These are phyloP conservation scores for Caranx melampygus DNA, from an alignment of 2,113 vertebrate genomes.

Conservation along the genomic window DNA sequence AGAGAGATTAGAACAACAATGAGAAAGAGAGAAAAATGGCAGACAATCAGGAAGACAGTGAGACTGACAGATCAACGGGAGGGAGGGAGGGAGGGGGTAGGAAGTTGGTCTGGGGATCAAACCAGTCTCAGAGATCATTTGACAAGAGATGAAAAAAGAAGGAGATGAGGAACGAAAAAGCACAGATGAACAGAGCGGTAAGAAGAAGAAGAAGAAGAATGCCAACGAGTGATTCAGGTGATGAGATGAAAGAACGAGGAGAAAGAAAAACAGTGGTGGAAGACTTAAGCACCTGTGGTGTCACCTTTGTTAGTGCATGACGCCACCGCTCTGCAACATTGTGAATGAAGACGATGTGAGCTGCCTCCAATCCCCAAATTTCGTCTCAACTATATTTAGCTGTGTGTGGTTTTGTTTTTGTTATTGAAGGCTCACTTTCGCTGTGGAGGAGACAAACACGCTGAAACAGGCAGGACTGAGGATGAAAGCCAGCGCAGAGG, in stretches of 20 bases:
- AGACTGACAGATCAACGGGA: constrained; percentile 55
- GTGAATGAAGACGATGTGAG: constrained; percentile 46
- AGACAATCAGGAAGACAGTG: constrained; percentile 54
- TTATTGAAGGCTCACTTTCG: constrained; percentile 25
- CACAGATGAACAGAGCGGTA: constrained; percentile 60
- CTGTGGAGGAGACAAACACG: background rate
- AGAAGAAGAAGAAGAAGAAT: constrained; percentile 65
- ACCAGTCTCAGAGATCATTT: constrained; percentile 74
- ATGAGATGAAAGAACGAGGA: constrained; percentile 61
- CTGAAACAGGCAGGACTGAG: background rate
- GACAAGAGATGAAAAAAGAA: constrained; percentile 75
- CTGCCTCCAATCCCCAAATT: constrained; percentile 32
- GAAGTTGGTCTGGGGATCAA: constrained; percentile 72
- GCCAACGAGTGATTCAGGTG: constrained; percentile 56
- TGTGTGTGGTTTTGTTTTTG: constrained; percentile 22
- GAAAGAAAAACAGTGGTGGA: constrained; percentile 19
- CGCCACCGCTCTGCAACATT: constrained; percentile 72
- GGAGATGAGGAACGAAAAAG: constrained; percentile 65
- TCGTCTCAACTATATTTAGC: constrained; percentile 43
- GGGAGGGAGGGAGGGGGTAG: constrained; percentile 24
- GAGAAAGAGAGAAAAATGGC: constrained; percentile 23
- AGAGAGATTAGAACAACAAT: constrained; percentile 28
- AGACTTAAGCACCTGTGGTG: constrained; percentile 66
- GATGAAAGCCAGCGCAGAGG: background rate
- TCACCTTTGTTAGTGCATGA: constrained; percentile 70